Percentiles rank a stretch among this genome's conserved stretches.
Conservation (phyloP, 2,113 vertebrate genomes). For the Rafetus swinhoei region DNA sequence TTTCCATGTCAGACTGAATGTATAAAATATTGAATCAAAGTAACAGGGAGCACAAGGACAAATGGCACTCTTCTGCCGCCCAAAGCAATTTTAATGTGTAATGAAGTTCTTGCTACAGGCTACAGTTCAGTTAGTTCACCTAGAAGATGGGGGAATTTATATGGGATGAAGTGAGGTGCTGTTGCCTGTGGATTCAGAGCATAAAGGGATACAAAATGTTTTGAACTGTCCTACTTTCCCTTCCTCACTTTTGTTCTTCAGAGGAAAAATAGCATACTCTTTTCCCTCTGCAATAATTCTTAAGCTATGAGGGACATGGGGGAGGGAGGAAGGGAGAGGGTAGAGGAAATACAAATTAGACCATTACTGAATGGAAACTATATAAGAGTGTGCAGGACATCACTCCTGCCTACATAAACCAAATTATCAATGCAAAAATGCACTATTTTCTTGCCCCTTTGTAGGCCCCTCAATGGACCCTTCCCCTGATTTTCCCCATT, state of each 20-base stretch:
- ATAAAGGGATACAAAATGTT: background rate
- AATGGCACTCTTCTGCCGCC: background rate
- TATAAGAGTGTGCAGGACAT: fast-evolving
- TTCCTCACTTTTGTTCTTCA: background rate
- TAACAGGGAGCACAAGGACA: background rate
- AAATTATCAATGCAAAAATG: background rate
- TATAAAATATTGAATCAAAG: background rate
- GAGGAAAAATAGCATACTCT: fast-evolving
- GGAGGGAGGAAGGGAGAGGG: fast-evolving
- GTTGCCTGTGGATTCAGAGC: background rate
- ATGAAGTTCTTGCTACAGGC: background rate
- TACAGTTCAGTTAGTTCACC: background rate
- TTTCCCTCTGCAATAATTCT: background rate
- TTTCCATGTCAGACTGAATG: background rate
- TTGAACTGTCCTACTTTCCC: background rate
- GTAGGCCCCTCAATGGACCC: background rate
- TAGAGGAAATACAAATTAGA: fast-evolving
- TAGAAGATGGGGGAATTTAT: background rate
- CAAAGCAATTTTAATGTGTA: fast-evolving
- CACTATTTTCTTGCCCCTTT: background rate
- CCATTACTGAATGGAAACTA: fast-evolving
- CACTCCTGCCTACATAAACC: background rate
- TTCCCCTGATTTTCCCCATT: background rate
- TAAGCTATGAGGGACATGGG: fast-evolving
- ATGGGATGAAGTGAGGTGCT: background rate